A percentile compares a stretch with the other conserved stretches of the same genome.
Conservation (phyloP, 2,888 invertebrate species). For the Troglohyphantes excavatus region DNA sequence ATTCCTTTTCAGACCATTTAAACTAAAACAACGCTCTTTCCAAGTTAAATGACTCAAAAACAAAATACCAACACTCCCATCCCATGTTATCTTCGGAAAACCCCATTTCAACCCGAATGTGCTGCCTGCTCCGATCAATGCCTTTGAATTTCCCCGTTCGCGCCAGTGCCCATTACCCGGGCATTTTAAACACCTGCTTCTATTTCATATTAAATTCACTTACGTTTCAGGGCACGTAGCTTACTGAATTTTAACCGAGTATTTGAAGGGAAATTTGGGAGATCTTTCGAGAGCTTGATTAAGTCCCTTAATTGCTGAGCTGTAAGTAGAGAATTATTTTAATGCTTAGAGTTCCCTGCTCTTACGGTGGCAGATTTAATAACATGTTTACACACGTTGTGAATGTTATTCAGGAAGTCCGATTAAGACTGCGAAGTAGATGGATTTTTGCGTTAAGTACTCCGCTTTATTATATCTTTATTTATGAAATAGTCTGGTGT, state of each 20-base stretch:
- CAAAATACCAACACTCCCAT: too few species aligned
- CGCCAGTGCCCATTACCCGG: conserved; percentile 23
- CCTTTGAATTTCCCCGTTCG: background rate
- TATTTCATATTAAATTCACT: conserved; percentile 55
- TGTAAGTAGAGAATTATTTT: conserved; percentile 44
- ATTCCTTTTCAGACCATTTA: too few species aligned
- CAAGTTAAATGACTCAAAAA: too few species aligned
- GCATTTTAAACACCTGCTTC: conserved; percentile 59
- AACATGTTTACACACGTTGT: conserved; percentile 31
- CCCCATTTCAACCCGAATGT: too few species aligned
- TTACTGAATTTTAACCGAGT: conserved; percentile 45
- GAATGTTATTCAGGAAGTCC: conserved; percentile 9
- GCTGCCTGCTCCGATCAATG: conserved; percentile 48
- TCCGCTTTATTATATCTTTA: too few species aligned
- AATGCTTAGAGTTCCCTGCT: conserved; percentile 16
- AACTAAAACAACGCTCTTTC: too few species aligned
- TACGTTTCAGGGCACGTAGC: conserved; percentile 58
- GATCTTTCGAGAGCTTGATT: conserved; percentile 46
- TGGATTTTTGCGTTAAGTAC: background rate
- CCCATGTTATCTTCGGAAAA: too few species aligned
- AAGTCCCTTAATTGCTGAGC: conserved; percentile 47
- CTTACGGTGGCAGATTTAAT: conserved; percentile 27
- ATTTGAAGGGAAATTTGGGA: conserved; percentile 39
- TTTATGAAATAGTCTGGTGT: too few species aligned
- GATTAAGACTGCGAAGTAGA: background rate